A percentile compares a stretch with the other conserved stretches of the same genome.
Evolutionary conservation across 2,113 vertebrate genomes (phyloP).

Genomic region (Scolopax mira): DNA sequence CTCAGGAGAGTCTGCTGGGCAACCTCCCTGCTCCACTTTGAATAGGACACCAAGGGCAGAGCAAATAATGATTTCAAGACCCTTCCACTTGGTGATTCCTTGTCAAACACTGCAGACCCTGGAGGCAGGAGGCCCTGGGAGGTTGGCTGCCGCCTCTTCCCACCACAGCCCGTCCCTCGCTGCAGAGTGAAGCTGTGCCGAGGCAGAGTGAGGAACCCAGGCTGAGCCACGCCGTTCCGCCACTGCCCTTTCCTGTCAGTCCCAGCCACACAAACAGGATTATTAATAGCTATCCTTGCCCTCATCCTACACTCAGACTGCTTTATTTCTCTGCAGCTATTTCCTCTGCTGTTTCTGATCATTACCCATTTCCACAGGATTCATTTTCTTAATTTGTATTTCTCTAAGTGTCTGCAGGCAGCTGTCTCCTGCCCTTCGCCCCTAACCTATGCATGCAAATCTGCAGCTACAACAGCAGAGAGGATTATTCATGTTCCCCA

Average conservation of each 20-base stretch:
- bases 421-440: not conserved
- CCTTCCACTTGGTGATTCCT: not conserved
- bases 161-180: accelerated
- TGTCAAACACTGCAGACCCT: not conserved
- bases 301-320: not conserved
- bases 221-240: not conserved
- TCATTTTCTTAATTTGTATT: not conserved
- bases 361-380: not conserved
- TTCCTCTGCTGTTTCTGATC: not conserved
- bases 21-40: not conserved
- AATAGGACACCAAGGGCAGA: not conserved
- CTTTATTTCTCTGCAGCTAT: not conserved
- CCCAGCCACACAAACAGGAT: not conserved
- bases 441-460: not conserved
- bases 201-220: not conserved
- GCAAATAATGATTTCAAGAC: not conserved
- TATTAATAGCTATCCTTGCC: not conserved
- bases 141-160: not conserved
- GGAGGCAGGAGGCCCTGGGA: not conserved
- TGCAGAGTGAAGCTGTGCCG: not conserved
- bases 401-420: not conserved
- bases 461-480: not conserved
- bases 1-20: not conserved
- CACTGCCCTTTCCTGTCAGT: not conserved
- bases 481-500: not conserved